These are phyloP conservation scores for Crossaster papposus DNA, from an alignment of 53 echinoderm and acorn worm genomes.

Conservation along the genomic window DNA sequence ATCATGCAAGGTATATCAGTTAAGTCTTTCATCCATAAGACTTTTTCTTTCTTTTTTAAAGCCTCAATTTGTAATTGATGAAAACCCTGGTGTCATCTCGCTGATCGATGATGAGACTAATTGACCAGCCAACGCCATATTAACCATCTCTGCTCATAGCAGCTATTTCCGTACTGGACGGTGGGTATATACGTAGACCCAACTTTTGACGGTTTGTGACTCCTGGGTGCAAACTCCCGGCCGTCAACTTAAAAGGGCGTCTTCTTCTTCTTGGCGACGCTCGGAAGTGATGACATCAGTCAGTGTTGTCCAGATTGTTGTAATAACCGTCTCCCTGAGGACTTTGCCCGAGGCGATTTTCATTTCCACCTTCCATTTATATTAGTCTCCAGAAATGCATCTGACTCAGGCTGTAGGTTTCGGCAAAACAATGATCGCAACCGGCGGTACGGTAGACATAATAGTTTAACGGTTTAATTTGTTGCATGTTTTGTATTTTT, in stretches of 20 bases:
- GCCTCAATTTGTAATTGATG: background rate
- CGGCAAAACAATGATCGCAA: background rate
- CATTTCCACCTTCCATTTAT: background rate
- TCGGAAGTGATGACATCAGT: conserved; percentile 46
- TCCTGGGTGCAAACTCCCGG: background rate
- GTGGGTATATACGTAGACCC: too few species aligned
- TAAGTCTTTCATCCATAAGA: background rate
- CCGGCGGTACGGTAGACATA: background rate
- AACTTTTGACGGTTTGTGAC: background rate
- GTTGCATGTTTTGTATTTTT: background rate
- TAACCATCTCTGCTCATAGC: background rate
- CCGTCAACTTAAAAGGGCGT: background rate
- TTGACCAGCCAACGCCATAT: conserved; percentile 1
- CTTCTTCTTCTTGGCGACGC: background rate
- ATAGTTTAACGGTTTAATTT: background rate
- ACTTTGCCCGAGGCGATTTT: background rate
- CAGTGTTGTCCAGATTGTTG: conserved; percentile 20
- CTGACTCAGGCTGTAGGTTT: background rate
- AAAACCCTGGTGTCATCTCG: background rate
- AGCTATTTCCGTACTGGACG: conserved; percentile 30
- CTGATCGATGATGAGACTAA: conserved; percentile 23
- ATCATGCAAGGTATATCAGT: too few species aligned
- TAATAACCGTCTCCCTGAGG: background rate
- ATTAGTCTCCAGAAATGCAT: background rate
- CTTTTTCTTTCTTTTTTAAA: background rate